A percentile compares a stretch with the other conserved stretches of the same genome.
Evolutionary conservation across 2,797 vertebrate species (phyloP).

Genomic region (Garrulus glandarius): DNA sequence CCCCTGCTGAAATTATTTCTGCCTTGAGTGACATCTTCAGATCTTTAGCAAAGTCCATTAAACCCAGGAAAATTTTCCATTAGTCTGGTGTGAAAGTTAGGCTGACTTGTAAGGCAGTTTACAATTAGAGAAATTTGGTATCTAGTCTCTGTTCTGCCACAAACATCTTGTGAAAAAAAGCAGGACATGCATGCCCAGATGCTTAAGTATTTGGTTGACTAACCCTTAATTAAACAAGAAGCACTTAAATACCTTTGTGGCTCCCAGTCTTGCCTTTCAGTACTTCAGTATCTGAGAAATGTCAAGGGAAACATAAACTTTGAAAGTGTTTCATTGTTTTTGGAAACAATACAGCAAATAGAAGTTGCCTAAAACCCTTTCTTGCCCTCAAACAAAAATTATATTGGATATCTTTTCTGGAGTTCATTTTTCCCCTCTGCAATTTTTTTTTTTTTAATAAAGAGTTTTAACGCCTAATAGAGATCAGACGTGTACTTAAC

Average conservation of each 20-base stretch:
- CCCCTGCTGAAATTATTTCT: not conserved
- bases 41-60: not conserved
- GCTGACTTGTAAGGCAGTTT: not conserved
- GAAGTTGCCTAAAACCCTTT: not conserved
- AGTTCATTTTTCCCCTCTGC: not conserved
- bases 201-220: conserved; percentile 6
- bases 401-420: not conserved
- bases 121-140: not conserved
- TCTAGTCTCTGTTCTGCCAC: not conserved
- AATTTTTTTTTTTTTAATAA: not conserved
- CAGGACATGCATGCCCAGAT: not conserved
- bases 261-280: not conserved
- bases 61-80: not conserved
- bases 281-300: not conserved
- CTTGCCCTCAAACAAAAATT: not conserved
- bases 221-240: not conserved
- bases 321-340: not conserved
- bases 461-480: not conserved
- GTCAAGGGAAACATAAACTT: conserved; percentile 17
- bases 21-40: not conserved
- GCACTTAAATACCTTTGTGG: conserved; percentile 10
- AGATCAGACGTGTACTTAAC: not conserved
- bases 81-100: not conserved
- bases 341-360: not conserved
- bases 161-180: not conserved